Evolutionary conservation across 2,888 invertebrate genomes (phyloP).

Genomic region (Caradrina clavipalpis): DNA sequence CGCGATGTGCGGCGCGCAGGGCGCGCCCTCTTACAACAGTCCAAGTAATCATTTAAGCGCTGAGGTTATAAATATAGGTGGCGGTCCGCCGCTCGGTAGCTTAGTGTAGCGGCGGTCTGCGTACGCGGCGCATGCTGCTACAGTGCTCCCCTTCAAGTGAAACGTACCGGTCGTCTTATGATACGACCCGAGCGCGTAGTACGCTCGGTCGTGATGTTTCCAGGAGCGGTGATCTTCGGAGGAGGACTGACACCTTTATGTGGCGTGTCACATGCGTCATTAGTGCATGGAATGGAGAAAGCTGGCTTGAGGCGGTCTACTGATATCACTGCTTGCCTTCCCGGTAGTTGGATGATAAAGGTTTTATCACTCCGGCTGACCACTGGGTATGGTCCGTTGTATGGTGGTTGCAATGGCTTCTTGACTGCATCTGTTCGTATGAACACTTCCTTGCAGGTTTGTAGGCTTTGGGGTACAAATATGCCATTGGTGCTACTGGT

Average conservation of each 20-base stretch:
- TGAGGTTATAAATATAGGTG: too few species aligned
- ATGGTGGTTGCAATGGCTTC: constrained; percentile 28
- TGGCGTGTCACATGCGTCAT: neutral
- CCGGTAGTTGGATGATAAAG: constrained; percentile 27
- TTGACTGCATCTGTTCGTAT: constrained; percentile 32
- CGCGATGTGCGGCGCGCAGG: too few species aligned
- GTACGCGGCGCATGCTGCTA: too few species aligned
- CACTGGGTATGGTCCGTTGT: constrained; percentile 33
- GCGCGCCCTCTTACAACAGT: too few species aligned
- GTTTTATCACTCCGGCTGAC: constrained; percentile 25
- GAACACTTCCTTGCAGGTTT: constrained; percentile 39
- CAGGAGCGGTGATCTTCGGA: constrained; percentile 6
- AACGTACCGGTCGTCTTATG: constrained; percentile 10
- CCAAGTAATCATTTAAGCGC: too few species aligned
- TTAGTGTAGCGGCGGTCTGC: too few species aligned
- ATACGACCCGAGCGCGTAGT: constrained; percentile 3
- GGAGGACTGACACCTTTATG: neutral
- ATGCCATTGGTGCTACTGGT: neutral
- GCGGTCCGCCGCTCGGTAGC: too few species aligned
- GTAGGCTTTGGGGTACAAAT: constrained; percentile 33
- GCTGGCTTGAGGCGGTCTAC: constrained; percentile 41
- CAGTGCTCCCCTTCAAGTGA: constrained; percentile 18
- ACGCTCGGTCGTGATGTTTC: neutral
- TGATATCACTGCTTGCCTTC: constrained; percentile 16
- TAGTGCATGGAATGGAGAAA: constrained; percentile 2